Evolutionary conservation across 2,113 vertebrate species (phyloP).

Genomic region (Notothenia coriiceps): DNA sequence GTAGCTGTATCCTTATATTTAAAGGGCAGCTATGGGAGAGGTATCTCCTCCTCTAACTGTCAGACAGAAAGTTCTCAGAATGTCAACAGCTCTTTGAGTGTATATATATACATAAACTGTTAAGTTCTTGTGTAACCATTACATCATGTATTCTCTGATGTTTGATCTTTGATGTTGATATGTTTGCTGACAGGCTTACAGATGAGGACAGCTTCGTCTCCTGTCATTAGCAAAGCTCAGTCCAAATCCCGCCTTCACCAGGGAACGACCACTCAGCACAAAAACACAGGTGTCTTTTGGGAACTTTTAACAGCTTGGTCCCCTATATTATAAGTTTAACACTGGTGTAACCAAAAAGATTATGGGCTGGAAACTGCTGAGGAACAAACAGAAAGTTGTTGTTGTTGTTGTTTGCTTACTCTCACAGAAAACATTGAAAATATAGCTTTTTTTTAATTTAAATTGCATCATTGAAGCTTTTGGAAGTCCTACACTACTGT

Average conservation of each 20-base stretch:
- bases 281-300: slow-evolving; percentile 80
- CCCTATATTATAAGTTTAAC: neutral
- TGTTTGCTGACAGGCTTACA: slow-evolving; percentile 82
- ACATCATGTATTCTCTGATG: slow-evolving; percentile 23
- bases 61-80: neutral
- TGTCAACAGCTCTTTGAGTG: neutral
- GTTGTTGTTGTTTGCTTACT: too few relatives aligned
- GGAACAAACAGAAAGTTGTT: neutral
- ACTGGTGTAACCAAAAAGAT: neutral
- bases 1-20: neutral
- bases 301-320: slow-evolving; percentile 20
- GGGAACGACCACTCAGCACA: slow-evolving; percentile 75
- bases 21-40: neutral
- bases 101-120: neutral
- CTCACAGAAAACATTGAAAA: too few relatives aligned
- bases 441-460: neutral
- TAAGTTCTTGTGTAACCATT: neutral
- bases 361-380: slow-evolving; percentile 71
- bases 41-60: neutral
- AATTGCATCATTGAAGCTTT: neutral
- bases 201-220: slow-evolving; percentile 81
- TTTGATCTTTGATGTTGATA: slow-evolving; percentile 55
- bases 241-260: slow-evolving; percentile 76
- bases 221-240: slow-evolving; percentile 79
- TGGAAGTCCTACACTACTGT: neutral